A percentile compares a stretch with the other conserved stretches of the same genome.
These are phyloP conservation scores for Lemur catta DNA, from an alignment of 2,797 vertebrate genomes.

Conservation along the genomic window DNA sequence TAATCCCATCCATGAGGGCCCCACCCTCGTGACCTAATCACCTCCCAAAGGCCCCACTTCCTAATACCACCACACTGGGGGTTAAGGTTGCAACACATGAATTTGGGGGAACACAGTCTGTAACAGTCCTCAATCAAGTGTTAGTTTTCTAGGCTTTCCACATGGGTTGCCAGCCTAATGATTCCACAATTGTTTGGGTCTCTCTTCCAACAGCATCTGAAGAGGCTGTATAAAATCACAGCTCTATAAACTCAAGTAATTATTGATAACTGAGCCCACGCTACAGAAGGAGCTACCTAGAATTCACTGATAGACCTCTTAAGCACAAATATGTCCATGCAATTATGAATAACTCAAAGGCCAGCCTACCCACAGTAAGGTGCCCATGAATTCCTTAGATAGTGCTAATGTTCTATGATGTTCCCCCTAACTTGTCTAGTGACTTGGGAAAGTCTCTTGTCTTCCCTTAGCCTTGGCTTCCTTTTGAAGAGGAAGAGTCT, in stretches of 20 bases:
- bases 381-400: not conserved
- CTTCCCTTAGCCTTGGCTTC: not conserved
- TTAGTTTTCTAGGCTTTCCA: not conserved
- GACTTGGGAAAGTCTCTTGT: not conserved
- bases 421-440: not conserved
- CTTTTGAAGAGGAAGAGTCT: not conserved
- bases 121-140: not conserved
- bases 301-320: not conserved
- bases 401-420: not conserved
- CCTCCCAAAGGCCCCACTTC: no score
- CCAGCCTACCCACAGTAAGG: not conserved
- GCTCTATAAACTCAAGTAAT: not conserved
- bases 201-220: not conserved
- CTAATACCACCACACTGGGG: not conserved
- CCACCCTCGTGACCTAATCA: no score
- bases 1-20: not conserved
- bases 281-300: not conserved
- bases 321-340: not conserved
- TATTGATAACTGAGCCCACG: not conserved
- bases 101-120: not conserved
- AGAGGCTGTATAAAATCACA: not conserved
- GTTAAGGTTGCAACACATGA: not conserved
- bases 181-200: not conserved
- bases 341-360: not conserved
- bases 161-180: not conserved